Percentiles rank a stretch among this genome's conserved stretches.
These are phyloP conservation scores for Carapus acus DNA, from an alignment of 2,797 vertebrate species.

Conservation along the genomic window DNA sequence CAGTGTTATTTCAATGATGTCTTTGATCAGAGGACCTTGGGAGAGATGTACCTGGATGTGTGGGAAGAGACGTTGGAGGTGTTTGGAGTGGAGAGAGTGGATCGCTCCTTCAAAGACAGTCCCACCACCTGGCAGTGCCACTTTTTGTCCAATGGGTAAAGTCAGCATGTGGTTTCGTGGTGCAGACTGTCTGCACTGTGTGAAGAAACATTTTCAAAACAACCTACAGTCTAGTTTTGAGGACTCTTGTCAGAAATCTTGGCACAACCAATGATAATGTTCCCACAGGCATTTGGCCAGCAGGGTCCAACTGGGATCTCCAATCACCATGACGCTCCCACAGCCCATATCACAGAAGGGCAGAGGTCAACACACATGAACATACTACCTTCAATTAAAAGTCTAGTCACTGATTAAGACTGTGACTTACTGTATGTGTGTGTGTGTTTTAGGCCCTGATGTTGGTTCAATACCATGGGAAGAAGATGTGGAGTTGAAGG, in stretches of 20 bases:
- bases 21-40: conserved; percentile 70
- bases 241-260: too few relatives aligned
- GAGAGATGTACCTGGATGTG: conserved; percentile 67
- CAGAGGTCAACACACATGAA: conserved; percentile 62
- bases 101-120: conserved; percentile 52
- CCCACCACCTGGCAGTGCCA: conserved; percentile 77
- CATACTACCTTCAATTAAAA: not conserved
- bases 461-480: conserved; percentile 80
- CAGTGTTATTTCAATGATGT: not conserved
- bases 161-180: not conserved
- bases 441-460: conserved; percentile 60
- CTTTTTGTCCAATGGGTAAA: conserved; percentile 83
- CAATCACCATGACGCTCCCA: conserved; percentile 68
- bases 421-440: too few relatives aligned
- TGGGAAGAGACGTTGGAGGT: conserved; percentile 65
- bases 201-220: too few relatives aligned
- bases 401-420: not conserved
- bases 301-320: conserved; percentile 80
- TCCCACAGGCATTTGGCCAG: conserved; percentile 75
- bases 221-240: too few relatives aligned
- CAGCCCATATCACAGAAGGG: conserved; percentile 64
- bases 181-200: too few relatives aligned
- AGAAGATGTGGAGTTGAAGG: conserved; percentile 81
- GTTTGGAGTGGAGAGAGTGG: conserved; percentile 76
- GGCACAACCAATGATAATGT: not conserved